Evolutionary conservation across 2,797 vertebrate genomes (phyloP).

Genomic region (Myoxocephalus aenaeus): DNA sequence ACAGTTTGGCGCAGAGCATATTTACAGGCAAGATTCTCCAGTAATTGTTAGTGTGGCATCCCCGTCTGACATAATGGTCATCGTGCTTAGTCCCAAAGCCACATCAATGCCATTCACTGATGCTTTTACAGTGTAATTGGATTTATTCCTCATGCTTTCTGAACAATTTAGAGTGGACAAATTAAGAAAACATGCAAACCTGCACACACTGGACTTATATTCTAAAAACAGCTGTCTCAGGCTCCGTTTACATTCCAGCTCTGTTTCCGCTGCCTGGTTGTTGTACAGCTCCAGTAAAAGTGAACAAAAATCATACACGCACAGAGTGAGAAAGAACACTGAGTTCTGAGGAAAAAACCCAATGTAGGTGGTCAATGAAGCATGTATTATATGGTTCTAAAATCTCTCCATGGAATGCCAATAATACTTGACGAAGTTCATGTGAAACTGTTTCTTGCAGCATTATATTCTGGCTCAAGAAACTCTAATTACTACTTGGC

Average conservation of each 20-base stretch:
- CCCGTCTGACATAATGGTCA: constrained; percentile 53
- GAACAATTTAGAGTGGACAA: constrained; percentile 17
- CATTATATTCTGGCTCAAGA: constrained; percentile 67
- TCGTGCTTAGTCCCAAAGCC: constrained; percentile 53
- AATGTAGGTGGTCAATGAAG: constrained; percentile 35
- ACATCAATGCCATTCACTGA: constrained; percentile 36
- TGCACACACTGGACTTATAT: not conserved
- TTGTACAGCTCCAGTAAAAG: constrained; percentile 29
- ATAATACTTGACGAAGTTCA: constrained; percentile 55
- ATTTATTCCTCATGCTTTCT: constrained; percentile 48
- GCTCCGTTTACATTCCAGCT: not conserved
- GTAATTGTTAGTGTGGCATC: constrained; percentile 70
- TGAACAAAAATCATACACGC: constrained; percentile 27
- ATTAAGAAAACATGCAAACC: constrained; percentile 30
- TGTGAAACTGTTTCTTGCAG: constrained; percentile 61
- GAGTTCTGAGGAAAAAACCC: constrained; percentile 3
- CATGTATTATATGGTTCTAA: constrained; percentile 35
- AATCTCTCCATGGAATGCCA: constrained; percentile 48
- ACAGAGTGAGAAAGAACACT: not conserved
- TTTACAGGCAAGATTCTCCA: constrained; percentile 66
- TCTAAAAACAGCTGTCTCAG: constrained; percentile 5
- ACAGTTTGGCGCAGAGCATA: constrained; percentile 68
- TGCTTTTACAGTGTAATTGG: constrained; percentile 50
- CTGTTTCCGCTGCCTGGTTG: constrained; percentile 23
- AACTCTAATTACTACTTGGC: constrained; percentile 72